Percentiles rank a stretch among this genome's conserved stretches.
phyloP scores from a whole-genome alignment of 2,888 invertebrate species.

The Penaeus monodon region DNA sequence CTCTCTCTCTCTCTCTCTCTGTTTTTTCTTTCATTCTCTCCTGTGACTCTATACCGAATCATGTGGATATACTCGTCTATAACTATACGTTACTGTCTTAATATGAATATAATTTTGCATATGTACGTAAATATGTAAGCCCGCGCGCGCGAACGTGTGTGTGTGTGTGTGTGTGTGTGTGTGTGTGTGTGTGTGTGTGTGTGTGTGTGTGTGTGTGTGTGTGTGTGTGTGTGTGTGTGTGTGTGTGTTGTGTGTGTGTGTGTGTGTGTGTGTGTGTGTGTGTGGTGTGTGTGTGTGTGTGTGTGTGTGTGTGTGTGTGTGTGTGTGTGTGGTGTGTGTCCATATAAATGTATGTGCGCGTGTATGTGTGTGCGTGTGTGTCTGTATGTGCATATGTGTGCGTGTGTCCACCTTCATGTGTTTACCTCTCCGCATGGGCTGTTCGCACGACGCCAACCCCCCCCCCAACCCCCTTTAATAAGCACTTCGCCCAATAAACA shows the following conservation, averaged over 20 bases:
- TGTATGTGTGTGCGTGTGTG: background rate
- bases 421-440: background rate
- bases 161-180: too few species aligned
- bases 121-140: too few species aligned
- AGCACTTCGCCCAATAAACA: background rate
- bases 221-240: background rate
- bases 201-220: too few species aligned
- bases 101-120: too few species aligned
- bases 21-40: background rate
- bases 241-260: constrained; percentile 1
- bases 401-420: background rate
- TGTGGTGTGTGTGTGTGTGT: constrained; percentile 18
- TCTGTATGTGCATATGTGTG: background rate
- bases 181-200: too few species aligned
- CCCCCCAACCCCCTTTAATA: background rate
- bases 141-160: too few species aligned
- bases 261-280: constrained; percentile 26
- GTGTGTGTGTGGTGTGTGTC: too few species aligned
- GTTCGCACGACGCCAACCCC: background rate
- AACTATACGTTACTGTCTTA: too few species aligned
- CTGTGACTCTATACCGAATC: background rate
- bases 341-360: background rate
- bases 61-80: background rate
- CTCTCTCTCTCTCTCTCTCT: background rate
- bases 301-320: constrained; percentile 1